phyloP scores from a whole-genome alignment of 2,113 vertebrate species.

The Daubentonia madagascariensis region DNA sequence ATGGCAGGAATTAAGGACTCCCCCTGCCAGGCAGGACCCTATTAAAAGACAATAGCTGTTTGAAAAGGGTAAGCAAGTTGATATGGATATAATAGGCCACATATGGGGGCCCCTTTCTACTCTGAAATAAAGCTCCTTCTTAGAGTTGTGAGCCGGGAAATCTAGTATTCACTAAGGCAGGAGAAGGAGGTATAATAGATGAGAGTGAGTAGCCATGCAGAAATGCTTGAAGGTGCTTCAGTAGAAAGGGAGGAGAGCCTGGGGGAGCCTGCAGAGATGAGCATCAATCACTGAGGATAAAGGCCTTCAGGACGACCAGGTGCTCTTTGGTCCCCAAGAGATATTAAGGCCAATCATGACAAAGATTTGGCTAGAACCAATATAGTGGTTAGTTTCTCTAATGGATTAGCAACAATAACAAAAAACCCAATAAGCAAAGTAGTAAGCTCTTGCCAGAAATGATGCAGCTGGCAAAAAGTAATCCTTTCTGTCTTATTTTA shows the following conservation, averaged over 20 bases:
- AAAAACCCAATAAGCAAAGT: conserved; percentile 46
- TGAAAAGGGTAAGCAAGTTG: conserved; percentile 88
- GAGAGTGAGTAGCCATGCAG: conserved; percentile 75
- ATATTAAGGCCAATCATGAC: conserved; percentile 38
- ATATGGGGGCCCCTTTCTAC: conserved; percentile 84
- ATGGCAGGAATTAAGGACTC: conserved; percentile 84
- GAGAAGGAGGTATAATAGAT: conserved; percentile 71
- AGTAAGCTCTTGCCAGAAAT: conserved; percentile 4
- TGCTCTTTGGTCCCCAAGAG: conserved; percentile 46
- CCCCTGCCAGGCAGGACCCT: conserved; percentile 84
- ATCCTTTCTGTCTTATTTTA: conserved; percentile 43
- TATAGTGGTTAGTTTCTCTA: conserved; percentile 39
- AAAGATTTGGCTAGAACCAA: conserved; percentile 58
- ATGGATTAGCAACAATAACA: conserved; percentile 36
- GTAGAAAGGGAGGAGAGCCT: conserved; percentile 64
- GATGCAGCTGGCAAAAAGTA: background rate
- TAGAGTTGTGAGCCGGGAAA: conserved; percentile 85
- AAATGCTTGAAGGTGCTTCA: conserved; percentile 80
- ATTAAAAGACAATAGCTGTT: conserved; percentile 88
- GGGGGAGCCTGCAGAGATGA: conserved; percentile 49
- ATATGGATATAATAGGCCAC: conserved; percentile 89
- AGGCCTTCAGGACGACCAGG: conserved; percentile 67
- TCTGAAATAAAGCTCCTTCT: conserved; percentile 87
- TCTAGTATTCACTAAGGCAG: conserved; percentile 77
- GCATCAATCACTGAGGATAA: conserved; percentile 62